Evolutionary conservation across 2,797 vertebrate species (phyloP), one percentile per base, ranked within the genome.

Genomic region (Acrossocheilus wenchowensis): DNA sequence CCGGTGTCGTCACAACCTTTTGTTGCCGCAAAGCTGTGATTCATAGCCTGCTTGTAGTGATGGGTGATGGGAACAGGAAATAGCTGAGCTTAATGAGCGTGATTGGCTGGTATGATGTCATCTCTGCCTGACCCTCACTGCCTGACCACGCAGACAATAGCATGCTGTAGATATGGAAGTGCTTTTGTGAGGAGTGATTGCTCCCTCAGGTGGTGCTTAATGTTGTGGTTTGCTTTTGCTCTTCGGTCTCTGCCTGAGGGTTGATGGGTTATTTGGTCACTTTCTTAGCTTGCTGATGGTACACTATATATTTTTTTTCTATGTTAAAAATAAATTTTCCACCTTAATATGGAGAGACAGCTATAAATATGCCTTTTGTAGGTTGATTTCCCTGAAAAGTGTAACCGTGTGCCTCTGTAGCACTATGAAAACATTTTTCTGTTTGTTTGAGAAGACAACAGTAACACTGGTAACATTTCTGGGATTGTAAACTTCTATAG

Each of bases 11-110:
- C 78, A 82, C 71, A 84, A 71, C 74, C 89, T 89, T 91, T 90
- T 91, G 91, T 90, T 82, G 73, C 83, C 82, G 78, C 86, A 90
- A 87, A 87, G 85, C 83, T 52, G 82, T 79, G 78, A 87, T 81
- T 88, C 89, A 85, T 78, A 83, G 82, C 68, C 41, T 66, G 62
- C 39, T 78, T 75, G 62, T 69, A 69, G 80, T 85, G 57, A 75
- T 87, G 85, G 79, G 85, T 82, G 88, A 93, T 94, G 92, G 92
- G 92, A 94, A 93, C 94, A 95, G 95, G 94, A 96, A 95, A 93
- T 92, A 89, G 89, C 90, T 84, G 88, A 45, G 74, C 81, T 92
- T 90, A 90, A 93, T 71, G 93, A 93, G 91, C 88, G 78, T 85
- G 90, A 90, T 92, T 78, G 43, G 0, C 91, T 92, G 87, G 87